These are phyloP conservation scores for Trichoplusia ni DNA, from an alignment of 1,140 invertebrate species.

Conservation along the genomic window DNA sequence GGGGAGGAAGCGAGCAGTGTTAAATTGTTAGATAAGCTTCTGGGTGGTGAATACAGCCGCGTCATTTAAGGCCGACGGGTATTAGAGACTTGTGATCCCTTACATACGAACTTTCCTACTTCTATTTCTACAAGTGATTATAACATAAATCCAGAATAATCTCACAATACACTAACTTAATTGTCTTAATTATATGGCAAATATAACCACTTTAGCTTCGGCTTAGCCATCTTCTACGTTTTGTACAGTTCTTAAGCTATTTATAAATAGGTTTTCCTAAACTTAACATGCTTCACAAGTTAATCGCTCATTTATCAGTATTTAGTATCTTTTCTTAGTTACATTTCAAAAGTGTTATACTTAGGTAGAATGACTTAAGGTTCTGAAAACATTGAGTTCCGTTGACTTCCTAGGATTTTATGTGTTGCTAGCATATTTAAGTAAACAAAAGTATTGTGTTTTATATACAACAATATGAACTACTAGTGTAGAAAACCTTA, in stretches of 20 bases:
- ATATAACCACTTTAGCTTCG: conserved; percentile 41
- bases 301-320: conserved; percentile 11
- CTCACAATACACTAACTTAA: background rate
- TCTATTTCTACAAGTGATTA: conserved; percentile 15
- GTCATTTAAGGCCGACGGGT: too few species aligned
- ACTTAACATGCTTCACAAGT: conserved; percentile 19
- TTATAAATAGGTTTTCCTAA: conserved; percentile 43
- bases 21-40: too few species aligned
- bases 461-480: background rate
- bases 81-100: too few species aligned
- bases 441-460: conserved; percentile 8
- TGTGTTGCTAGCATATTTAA: too few species aligned
- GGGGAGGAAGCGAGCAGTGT: too few species aligned
- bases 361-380: too few species aligned
- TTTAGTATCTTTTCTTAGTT: too few species aligned
- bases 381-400: too few species aligned
- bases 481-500: conserved; percentile 4
- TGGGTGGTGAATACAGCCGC: too few species aligned
- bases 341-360: too few species aligned
- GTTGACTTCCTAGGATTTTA: too few species aligned
- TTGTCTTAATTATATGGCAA: conserved; percentile 49
- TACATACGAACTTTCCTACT: too few species aligned
- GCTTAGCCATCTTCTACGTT: conserved; percentile 48
- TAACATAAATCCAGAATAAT: background rate
- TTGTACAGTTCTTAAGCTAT: conserved; percentile 52